Conservation (phyloP, 2,113 vertebrate species). For the Monarcha castaneiventris region DNA sequence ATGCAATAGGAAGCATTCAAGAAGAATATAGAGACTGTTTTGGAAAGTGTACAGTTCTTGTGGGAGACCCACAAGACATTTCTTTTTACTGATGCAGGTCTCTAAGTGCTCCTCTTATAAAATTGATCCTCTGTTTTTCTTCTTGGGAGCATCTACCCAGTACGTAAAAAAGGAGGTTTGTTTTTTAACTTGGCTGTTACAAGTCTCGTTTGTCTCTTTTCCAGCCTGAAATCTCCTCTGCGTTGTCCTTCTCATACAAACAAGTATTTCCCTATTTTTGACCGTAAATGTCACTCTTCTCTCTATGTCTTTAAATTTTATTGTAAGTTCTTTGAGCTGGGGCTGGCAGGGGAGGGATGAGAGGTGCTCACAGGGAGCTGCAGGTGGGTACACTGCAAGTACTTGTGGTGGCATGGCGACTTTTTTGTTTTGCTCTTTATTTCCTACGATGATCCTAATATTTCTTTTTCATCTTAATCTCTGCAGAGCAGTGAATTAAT, state of each 20-base stretch:
- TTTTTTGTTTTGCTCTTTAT: conserved; percentile 37
- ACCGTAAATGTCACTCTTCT: background rate
- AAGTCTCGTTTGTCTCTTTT: background rate
- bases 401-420: background rate
- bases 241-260: background rate
- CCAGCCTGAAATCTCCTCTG: background rate
- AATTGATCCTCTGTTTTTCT: background rate
- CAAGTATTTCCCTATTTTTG: background rate
- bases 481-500: conserved; percentile 42
- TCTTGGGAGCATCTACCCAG: background rate
- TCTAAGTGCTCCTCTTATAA: background rate
- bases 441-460: conserved; percentile 17
- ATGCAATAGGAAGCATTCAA: background rate
- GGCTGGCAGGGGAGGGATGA: background rate
- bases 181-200: background rate
- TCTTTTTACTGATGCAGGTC: background rate
- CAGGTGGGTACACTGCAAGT: background rate
- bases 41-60: background rate
- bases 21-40: background rate
- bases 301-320: background rate
- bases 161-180: background rate
- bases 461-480: conserved; percentile 47
- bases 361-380: background rate
- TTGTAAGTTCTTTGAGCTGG: background rate
- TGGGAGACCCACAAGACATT: background rate